Evolutionary conservation across 92 coral and sea anemone species (phyloP), one percentile per base, ranked within the genome.

Genomic region (Porites divaricata): DNA sequence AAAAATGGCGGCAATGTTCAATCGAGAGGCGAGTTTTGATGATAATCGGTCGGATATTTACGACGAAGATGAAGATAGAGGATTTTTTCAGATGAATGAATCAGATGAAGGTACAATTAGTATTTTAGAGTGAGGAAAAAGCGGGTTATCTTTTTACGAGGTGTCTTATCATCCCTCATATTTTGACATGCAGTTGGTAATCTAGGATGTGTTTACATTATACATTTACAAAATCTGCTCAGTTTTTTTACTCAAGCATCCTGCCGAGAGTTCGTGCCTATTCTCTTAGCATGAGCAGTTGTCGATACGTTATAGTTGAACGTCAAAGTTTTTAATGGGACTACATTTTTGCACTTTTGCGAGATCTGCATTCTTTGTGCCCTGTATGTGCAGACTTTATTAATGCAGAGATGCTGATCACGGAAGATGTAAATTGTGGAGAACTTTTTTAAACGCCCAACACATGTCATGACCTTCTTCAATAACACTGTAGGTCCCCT

Each of bases 11-110:
- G 94, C 96, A 69, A 87, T 87, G 91, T 97, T 89, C 86, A 90
- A 94, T 62, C 91, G 96, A 66, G 98, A 94, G 63, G 91, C 95
- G 85, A 94, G 98, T 82, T 94, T 92, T 84, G 99, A 97, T 21
- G 99, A 97, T 70, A 97, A 89, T 67, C 92, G 93, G 62, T 91
- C 99, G 7, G 99, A 97, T 75, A 81, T 97, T 77, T 92, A 90
- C 59, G 98, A 95, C 82, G 99, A 95, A 56, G 99, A 97, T 51
- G 95, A 91, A 48, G 98, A 94, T 56, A 86, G 98, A 80, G 99
- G 96, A 67, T 97, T 95, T 67, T 94, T 97, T 67, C 98, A 92
- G 64, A 93, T 91, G 83, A 95, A 91, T 26, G 99, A 95, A 67
- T 97, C 99, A 22, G 99, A 97, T 51, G 99, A 97, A 95, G 99